These are phyloP conservation scores for Xenentodon cancila DNA, from an alignment of 2,797 vertebrate species.

Conservation along the genomic window DNA sequence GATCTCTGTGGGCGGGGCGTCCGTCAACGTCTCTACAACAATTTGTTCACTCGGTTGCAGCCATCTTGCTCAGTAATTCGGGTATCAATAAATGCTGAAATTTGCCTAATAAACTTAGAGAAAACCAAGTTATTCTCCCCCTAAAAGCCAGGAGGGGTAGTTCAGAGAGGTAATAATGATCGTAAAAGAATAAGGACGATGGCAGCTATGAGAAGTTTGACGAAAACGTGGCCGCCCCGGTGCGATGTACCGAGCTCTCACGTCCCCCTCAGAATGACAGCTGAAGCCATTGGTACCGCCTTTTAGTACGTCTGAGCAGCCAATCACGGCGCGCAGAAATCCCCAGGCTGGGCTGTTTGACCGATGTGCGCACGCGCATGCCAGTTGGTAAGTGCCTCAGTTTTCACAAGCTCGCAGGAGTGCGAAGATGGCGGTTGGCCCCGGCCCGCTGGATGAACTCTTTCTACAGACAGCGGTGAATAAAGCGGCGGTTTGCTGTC, in stretches of 20 bases:
- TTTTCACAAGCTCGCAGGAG: conserved; percentile 81
- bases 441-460: conserved; percentile 90
- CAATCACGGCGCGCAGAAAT: conserved; percentile 79
- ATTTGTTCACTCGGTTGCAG: conserved; percentile 65
- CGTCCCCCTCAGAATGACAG: conserved; percentile 70
- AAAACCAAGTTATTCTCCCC: conserved; percentile 47
- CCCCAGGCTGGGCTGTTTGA: conserved; percentile 46
- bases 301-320: conserved; percentile 72
- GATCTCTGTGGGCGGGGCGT: conserved; percentile 66
- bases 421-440: conserved; percentile 97
- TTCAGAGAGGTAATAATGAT: not conserved
- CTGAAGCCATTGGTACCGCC: conserved; percentile 87
- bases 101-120: conserved; percentile 27
- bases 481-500: conserved; percentile 93
- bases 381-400: conserved; percentile 65
- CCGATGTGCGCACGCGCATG: conserved; percentile 67
- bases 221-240: conserved; percentile 14
- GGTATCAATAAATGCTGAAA: conserved; percentile 22
- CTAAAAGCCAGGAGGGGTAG: not conserved
- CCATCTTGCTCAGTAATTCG: conserved; percentile 72
- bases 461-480: conserved; percentile 93
- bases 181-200: not conserved
- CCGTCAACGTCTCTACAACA: conserved; percentile 62
- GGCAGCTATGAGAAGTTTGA: conserved; percentile 7
- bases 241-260: conserved; percentile 41